Conservation (phyloP, 1,140 invertebrate genomes). For the Forficula auricularia region DNA sequence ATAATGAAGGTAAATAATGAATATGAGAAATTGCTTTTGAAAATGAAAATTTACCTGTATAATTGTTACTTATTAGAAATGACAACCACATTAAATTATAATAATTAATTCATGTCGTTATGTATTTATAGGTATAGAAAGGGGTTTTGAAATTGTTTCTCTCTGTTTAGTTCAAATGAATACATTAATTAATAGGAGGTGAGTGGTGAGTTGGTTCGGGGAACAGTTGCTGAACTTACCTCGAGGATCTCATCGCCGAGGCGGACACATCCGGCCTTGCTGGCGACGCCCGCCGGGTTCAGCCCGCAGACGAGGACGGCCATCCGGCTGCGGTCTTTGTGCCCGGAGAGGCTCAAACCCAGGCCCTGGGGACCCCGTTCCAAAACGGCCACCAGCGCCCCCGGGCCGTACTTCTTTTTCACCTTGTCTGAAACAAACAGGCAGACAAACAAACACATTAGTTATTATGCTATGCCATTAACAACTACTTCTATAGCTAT, state of each 20-base stretch:
- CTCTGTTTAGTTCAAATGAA: too few species aligned
- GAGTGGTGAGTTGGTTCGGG: too few species aligned
- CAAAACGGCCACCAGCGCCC: constrained; percentile 45
- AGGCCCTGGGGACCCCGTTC: constrained; percentile 43
- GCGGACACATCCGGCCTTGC: constrained; percentile 52
- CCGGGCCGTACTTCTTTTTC: constrained; percentile 72
- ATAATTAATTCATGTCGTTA: too few species aligned
- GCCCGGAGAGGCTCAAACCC: constrained; percentile 84
- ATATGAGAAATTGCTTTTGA: too few species aligned
- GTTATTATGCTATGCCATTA: too few species aligned
- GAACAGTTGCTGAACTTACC: constrained; percentile 30
- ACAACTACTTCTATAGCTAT: too few species aligned
- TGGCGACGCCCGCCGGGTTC: constrained; percentile 69
- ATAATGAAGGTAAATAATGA: too few species aligned
- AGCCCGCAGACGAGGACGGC: constrained; percentile 90
- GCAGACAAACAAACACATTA: too few species aligned
- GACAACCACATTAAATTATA: too few species aligned
- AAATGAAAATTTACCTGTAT: too few species aligned
- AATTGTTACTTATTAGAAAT: too few species aligned
- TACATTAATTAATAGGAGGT: too few species aligned
- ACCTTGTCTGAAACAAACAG: constrained; percentile 58
- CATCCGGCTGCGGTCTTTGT: constrained; percentile 86
- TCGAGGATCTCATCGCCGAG: constrained; percentile 93
- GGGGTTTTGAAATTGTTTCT: not conserved
- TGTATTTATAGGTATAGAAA: constrained; percentile 6